Evolutionary conservation across 1,140 invertebrate genomes (phyloP).

Genomic region (Odontomachus brunneus): DNA sequence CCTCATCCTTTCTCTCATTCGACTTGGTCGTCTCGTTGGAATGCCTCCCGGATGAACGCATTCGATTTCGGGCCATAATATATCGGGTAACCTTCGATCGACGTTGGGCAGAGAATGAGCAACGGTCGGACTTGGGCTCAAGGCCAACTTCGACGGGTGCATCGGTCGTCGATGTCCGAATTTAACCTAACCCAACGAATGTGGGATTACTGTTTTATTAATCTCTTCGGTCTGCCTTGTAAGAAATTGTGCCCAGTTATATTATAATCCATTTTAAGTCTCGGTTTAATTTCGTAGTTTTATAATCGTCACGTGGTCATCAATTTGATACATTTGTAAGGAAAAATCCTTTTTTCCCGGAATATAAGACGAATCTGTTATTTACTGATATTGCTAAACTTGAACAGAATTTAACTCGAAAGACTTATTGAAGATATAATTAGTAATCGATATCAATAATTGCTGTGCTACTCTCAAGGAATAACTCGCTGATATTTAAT

Average conservation of each 20-base stretch:
- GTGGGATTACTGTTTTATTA: constrained; percentile 38
- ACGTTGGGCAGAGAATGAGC: constrained; percentile 61
- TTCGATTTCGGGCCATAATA: constrained; percentile 74
- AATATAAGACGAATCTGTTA: not conserved
- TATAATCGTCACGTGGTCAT: not conserved
- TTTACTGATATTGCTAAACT: not conserved
- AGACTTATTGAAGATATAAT: not conserved
- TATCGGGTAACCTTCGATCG: constrained; percentile 74
- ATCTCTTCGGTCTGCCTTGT: constrained; percentile 29
- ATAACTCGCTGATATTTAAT: not conserved
- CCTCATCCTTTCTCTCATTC: constrained; percentile 59
- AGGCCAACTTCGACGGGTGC: constrained; percentile 64
- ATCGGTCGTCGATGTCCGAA: constrained; percentile 62
- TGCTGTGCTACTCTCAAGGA: not conserved
- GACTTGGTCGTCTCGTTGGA: constrained; percentile 76
- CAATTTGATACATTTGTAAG: not conserved
- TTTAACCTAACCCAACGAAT: constrained; percentile 50
- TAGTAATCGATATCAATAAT: not conserved
- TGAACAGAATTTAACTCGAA: not conserved
- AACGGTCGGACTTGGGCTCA: constrained; percentile 38
- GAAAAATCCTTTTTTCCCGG: not conserved
- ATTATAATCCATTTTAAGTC: constrained; percentile 7
- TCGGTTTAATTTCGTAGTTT: constrained; percentile 6
- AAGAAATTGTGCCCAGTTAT: constrained; percentile 17
- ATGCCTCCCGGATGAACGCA: constrained; percentile 78